Base-by-base conservation (phyloP, 2,797 vertebrate species). In the Geotrypetes seraphini region DNA sequence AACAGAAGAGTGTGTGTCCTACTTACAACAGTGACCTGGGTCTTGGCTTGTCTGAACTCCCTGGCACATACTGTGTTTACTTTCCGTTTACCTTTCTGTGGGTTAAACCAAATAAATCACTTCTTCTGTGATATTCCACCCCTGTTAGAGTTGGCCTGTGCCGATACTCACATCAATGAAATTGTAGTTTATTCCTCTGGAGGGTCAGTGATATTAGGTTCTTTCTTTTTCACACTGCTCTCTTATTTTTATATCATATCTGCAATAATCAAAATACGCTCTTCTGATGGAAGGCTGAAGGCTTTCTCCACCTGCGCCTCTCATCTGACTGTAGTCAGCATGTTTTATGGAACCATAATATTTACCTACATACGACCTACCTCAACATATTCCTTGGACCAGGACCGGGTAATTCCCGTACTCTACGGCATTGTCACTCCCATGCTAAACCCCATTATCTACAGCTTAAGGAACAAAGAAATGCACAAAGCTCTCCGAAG, bases 51-150 rank as follows among this genome's bases (percentile, higher is more conserved):
- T 10, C 6, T 29, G 8, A 35, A 34, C 13, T 43, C 39, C 3
- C 10, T 29, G 15, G 16, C 29, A 16, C 39, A 43, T 19, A 43
- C 39, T 7, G 15, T 35, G 3, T 19, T 43, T 16, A 43, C 26
- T 3, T 27, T 25, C 10, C 29, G 5, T 4, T 12, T 43, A 21
- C 29, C 26, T 7, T 43, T 35, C 24, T 43, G 39, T 21, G 19
- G 5, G 6, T 34, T 32, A 13, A 43, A 10, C 14, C 32, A 28
- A 25, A 16, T 43, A 1, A 43, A 35, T 10, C 39, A 43, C 18
- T 43, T 43, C 6, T 25, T 34, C 4, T 43, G 39, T 35, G 39
- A 43, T 26, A 35, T 43, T 25, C 39, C 39, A 6, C 39, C 39
- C 11, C 22, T 43, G 9, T 4, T 43, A 6, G 29, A 43, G 25